Conservation (phyloP, 2,113 vertebrate species). For the Petromus typicus region DNA sequence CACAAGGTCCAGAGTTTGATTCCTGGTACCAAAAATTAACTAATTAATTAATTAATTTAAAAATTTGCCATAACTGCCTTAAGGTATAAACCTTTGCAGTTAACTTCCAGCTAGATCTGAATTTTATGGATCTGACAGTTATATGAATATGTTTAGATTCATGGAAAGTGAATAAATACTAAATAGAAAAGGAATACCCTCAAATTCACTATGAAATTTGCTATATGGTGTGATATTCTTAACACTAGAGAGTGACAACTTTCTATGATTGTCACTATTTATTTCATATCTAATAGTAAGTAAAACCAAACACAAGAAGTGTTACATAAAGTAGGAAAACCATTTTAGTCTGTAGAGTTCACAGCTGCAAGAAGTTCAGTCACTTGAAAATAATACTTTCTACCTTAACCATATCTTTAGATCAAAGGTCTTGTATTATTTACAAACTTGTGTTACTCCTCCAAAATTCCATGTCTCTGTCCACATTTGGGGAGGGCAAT, state of each 20-base stretch:
- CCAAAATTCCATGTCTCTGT: neutral
- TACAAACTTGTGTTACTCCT: conserved; percentile 49
- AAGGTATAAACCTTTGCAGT: conserved; percentile 50
- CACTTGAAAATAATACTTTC: conserved; percentile 55
- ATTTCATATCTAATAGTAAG: neutral
- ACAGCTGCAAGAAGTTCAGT: conserved; percentile 63
- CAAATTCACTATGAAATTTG: conserved; percentile 7
- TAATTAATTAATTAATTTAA: neutral
- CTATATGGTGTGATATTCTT: neutral
- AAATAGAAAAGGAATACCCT: conserved; percentile 4
- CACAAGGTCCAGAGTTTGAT: too few species aligned
- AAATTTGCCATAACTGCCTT: neutral
- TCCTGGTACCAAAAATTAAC: too few species aligned
- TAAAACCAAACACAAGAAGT: conserved; percentile 66
- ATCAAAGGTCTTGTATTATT: conserved; percentile 35
- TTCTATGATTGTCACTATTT: conserved; percentile 26
- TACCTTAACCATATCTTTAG: neutral
- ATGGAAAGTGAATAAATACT: conserved; percentile 47
- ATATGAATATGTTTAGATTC: neutral
- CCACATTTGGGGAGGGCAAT: neutral
- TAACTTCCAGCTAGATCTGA: conserved; percentile 66
- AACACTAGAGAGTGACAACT: conserved; percentile 48
- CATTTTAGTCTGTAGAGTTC: conserved; percentile 70
- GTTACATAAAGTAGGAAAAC: conserved; percentile 54
- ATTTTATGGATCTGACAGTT: neutral